These are phyloP conservation scores for Sciaenops ocellatus DNA, from an alignment of 2,797 vertebrate species.

Conservation along the genomic window DNA sequence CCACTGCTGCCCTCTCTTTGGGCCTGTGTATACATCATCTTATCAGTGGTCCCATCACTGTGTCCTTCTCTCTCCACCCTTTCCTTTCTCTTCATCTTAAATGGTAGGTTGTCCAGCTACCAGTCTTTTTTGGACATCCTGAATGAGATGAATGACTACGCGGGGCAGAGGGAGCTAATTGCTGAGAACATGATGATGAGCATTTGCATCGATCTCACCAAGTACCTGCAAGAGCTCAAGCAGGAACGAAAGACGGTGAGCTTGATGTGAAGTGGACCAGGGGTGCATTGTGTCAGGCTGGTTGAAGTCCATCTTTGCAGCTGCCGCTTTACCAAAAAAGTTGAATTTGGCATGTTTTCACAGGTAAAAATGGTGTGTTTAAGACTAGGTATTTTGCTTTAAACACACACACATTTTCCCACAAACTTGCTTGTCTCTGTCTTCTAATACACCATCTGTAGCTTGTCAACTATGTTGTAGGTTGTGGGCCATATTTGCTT, in stretches of 20 bases:
- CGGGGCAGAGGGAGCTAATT: slow-evolving; percentile 92
- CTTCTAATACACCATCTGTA: not conserved
- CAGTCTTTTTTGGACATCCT: slow-evolving; percentile 90
- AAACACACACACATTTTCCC: not conserved
- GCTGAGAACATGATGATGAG: slow-evolving; percentile 91
- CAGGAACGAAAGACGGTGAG: slow-evolving; percentile 92
- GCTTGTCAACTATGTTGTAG: not conserved
- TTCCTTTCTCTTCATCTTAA: slow-evolving; percentile 52
- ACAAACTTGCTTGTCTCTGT: not conserved
- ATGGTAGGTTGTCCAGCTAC: slow-evolving; percentile 88
- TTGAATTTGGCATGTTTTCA: not conserved
- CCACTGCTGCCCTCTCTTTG: slow-evolving; percentile 30
- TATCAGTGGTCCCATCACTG: slow-evolving; percentile 61
- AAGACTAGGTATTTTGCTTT: not conserved
- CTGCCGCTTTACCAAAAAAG: not conserved
- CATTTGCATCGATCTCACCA: slow-evolving; percentile 91
- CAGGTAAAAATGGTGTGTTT: not conserved
- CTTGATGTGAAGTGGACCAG: not conserved
- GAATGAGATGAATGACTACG: slow-evolving; percentile 93
- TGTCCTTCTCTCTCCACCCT: slow-evolving; percentile 57
- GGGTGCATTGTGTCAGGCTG: not conserved
- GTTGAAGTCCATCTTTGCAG: slow-evolving; percentile 6
- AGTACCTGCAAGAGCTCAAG: slow-evolving; percentile 92
- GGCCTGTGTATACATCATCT: slow-evolving; percentile 45
- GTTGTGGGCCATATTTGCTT: not conserved